Evolutionary conservation across 2,888 invertebrate species (phyloP).

Genomic region (Synanthedon myopaeformis): DNA sequence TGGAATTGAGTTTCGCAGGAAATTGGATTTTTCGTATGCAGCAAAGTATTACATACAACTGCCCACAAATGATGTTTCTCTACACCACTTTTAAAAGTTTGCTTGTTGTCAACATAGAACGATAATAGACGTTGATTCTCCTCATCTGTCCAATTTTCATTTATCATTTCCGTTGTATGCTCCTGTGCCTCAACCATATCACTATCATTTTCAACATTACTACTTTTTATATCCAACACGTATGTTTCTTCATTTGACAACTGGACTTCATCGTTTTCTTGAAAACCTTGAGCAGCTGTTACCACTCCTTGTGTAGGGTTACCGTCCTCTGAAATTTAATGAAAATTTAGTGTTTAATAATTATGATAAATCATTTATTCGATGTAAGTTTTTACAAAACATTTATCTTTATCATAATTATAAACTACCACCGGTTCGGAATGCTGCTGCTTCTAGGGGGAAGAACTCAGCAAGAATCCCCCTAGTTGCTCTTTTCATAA

Average conservation of each 20-base stretch:
- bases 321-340: slow-evolving; percentile 30
- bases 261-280: not conserved
- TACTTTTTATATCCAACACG: not conserved
- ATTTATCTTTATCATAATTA: no score
- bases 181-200: slow-evolving; percentile 6
- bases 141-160: slow-evolving; percentile 37
- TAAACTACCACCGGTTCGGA: no score
- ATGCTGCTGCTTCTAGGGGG: no score
- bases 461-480: no score
- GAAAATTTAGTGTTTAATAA: not conserved
- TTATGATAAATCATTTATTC: no score
- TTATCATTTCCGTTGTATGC: slow-evolving; percentile 8
- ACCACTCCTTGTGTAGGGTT: slow-evolving; percentile 27
- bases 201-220: not conserved
- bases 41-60: slow-evolving; percentile 53
- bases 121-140: slow-evolving; percentile 41
- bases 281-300: slow-evolving; percentile 24
- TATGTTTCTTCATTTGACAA: not conserved
- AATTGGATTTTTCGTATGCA: slow-evolving; percentile 32
- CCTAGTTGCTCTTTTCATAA: no score
- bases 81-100: slow-evolving; percentile 34
- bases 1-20: slow-evolving; percentile 38
- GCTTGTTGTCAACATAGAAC: slow-evolving; percentile 54
- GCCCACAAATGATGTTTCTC: slow-evolving; percentile 49
- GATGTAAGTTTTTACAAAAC: no score